phyloP scores from a whole-genome alignment of 1,140 invertebrate genomes.

The Drosophila sproati region DNA sequence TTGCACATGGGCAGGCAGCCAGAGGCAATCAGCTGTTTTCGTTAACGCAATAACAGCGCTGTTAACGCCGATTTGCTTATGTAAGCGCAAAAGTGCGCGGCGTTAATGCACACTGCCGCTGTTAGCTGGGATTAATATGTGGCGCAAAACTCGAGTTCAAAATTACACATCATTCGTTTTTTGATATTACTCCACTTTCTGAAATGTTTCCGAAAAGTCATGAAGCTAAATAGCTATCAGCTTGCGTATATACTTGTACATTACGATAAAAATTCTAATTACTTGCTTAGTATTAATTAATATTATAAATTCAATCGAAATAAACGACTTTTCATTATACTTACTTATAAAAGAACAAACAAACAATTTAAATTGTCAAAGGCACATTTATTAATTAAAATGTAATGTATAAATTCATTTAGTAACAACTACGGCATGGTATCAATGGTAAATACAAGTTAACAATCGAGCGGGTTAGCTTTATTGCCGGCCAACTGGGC shows the following conservation, averaged over 20 bases:
- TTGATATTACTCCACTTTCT: slow-evolving; percentile 39
- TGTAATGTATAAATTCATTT: slow-evolving; percentile 71
- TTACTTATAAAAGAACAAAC: background rate
- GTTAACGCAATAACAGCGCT: slow-evolving; percentile 34
- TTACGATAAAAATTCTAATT: too few species aligned
- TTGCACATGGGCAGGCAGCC: slow-evolving; percentile 36
- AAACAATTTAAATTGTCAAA: slow-evolving; percentile 29
- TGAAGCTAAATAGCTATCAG: background rate
- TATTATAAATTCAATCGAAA: too few species aligned
- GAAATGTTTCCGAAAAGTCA: slow-evolving; percentile 23
- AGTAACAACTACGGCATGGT: slow-evolving; percentile 69
- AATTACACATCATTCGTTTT: slow-evolving; percentile 61
- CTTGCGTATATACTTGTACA: too few species aligned
- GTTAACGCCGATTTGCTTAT: slow-evolving; percentile 38
- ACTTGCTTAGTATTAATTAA: too few species aligned
- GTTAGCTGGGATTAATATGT: background rate
- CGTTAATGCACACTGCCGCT: slow-evolving; percentile 38
- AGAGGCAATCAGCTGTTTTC: slow-evolving; percentile 38
- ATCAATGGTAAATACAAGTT: slow-evolving; percentile 61
- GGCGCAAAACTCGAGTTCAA: slow-evolving; percentile 39
- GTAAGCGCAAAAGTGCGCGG: slow-evolving; percentile 38
- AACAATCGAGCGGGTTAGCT: slow-evolving; percentile 66
- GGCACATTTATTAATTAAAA: slow-evolving; percentile 71
- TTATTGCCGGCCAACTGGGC: slow-evolving; percentile 18
- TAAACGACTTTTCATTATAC: background rate